Evolutionary conservation across 2,113 vertebrate species (phyloP).

Genomic region (Okapia johnstoni): DNA sequence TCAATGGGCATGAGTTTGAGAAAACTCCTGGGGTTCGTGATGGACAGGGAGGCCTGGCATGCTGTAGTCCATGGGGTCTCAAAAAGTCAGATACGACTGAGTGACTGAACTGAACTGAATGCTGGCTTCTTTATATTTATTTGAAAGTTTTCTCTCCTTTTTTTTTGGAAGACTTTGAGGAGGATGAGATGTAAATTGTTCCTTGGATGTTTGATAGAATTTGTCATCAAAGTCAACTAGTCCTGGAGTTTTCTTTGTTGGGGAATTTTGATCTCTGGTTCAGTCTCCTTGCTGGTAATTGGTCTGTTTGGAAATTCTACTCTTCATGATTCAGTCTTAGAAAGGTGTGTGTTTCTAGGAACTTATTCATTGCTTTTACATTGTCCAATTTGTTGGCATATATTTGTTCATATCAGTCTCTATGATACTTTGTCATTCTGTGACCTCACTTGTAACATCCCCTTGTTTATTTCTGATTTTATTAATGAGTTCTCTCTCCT

Average conservation of each 20-base stretch:
- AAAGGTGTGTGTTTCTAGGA: neutral
- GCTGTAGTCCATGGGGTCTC: neutral
- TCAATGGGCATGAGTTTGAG: neutral
- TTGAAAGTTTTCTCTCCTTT: neutral
- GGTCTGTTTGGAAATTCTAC: neutral
- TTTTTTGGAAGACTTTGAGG: neutral
- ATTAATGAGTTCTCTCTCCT: neutral
- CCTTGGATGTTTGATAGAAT: neutral
- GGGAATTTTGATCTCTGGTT: neutral
- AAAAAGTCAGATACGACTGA: accelerated
- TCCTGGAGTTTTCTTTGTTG: neutral
- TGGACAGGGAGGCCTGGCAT: neutral
- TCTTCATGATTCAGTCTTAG: neutral
- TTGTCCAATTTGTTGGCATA: neutral
- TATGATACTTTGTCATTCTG: neutral
- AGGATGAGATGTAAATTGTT: neutral
- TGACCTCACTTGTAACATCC: neutral
- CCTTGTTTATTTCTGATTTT: neutral
- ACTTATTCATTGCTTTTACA: neutral
- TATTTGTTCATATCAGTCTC: neutral
- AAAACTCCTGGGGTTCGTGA: neutral
- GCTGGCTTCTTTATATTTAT: neutral
- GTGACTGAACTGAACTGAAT: neutral
- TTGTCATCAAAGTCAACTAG: neutral
- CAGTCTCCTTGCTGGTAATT: neutral